Percentiles rank a stretch among this genome's conserved stretches.
These are phyloP conservation scores for Thymelicus acteon DNA, from an alignment of 2,888 invertebrate species.

Conservation along the genomic window DNA sequence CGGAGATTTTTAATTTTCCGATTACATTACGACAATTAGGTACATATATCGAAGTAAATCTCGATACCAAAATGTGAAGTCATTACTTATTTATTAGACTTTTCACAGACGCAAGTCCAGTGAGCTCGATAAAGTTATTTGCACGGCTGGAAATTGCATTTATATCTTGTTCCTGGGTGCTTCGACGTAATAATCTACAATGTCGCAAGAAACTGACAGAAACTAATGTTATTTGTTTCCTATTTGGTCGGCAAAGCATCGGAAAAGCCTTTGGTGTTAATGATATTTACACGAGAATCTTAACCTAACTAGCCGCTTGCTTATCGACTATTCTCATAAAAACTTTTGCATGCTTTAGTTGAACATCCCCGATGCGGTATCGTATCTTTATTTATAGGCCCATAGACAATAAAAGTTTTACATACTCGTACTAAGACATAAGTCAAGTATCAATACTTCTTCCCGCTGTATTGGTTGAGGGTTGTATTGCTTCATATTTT, in stretches of 20 bases:
- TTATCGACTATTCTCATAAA: neutral
- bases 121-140: slow-evolving; percentile 71
- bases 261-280: too few species aligned
- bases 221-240: slow-evolving; percentile 42
- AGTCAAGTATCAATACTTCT: slow-evolving; percentile 23
- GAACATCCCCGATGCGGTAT: too few species aligned
- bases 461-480: slow-evolving; percentile 18
- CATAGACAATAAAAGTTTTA: neutral
- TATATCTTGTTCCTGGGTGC: slow-evolving; percentile 64
- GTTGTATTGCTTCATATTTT: slow-evolving; percentile 29
- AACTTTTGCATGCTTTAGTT: too few species aligned
- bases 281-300: too few species aligned
- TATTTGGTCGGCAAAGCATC: too few species aligned
- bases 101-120: slow-evolving; percentile 45
- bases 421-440: neutral
- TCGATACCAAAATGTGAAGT: neutral
- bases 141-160: slow-evolving; percentile 72
- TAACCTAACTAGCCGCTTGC: neutral
- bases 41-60: neutral
- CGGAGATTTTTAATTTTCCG: too few species aligned
- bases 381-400: too few species aligned
- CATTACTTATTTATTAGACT: slow-evolving; percentile 3
- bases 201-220: slow-evolving; percentile 45
- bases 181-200: slow-evolving; percentile 59
- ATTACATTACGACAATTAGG: too few species aligned